Evolutionary conservation across 2,888 invertebrate species (phyloP).

Genomic region (Xanthorhoe designata): DNA sequence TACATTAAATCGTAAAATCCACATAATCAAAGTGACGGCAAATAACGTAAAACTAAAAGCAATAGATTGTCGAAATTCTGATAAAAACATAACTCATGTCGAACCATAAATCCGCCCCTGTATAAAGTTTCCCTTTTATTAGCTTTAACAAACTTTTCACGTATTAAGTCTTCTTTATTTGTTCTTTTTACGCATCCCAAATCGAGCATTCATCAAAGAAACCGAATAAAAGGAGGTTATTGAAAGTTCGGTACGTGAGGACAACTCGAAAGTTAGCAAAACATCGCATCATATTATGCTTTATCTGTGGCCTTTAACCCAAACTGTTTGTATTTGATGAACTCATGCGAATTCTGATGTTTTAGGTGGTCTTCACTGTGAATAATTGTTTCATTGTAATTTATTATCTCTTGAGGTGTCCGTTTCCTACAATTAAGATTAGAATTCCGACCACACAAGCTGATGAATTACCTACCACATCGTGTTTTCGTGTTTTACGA

Average conservation of each 20-base stretch:
- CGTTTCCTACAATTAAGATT: slow-evolving; percentile 38
- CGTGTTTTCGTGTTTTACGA: slow-evolving; percentile 7
- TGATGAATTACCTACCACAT: slow-evolving; percentile 29
- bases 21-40: neutral
- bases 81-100: slow-evolving; percentile 29
- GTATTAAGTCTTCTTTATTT: slow-evolving; percentile 40
- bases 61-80: slow-evolving; percentile 26
- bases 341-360: slow-evolving; percentile 45
- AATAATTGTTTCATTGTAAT: slow-evolving; percentile 39
- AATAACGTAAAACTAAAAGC: slow-evolving; percentile 10
- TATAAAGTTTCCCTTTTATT: slow-evolving; percentile 41
- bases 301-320: slow-evolving; percentile 51
- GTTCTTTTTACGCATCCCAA: slow-evolving; percentile 41
- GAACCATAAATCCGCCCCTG: slow-evolving; percentile 29
- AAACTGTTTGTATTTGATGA: slow-evolving; percentile 56
- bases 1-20: slow-evolving; percentile 5
- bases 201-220: slow-evolving; percentile 40
- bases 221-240: slow-evolving; percentile 50
- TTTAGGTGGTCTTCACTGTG: slow-evolving; percentile 48
- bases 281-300: slow-evolving; percentile 47
- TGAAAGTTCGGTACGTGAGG: slow-evolving; percentile 56
- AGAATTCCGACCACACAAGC: slow-evolving; percentile 32
- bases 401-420: slow-evolving; percentile 45
- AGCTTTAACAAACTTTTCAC: slow-evolving; percentile 38
- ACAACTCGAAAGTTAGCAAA: slow-evolving; percentile 37